phyloP scores from a whole-genome alignment of 2,113 vertebrate species.

The Geococcyx californianus region DNA sequence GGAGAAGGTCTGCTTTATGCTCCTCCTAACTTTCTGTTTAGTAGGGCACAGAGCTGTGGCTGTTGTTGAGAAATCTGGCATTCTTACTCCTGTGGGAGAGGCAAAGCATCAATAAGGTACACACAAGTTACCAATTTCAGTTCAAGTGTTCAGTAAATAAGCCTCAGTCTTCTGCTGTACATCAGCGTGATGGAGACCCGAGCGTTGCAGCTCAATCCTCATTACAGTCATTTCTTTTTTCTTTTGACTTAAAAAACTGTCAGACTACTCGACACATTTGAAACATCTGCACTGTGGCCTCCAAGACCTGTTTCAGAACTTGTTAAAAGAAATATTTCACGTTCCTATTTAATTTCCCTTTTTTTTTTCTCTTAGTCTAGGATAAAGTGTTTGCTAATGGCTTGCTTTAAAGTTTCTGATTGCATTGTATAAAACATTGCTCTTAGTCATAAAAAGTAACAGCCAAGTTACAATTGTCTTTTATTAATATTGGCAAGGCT shows the following conservation, averaged over 20 bases:
- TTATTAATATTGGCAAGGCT: not conserved
- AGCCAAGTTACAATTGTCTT: not conserved
- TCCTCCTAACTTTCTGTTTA: not conserved
- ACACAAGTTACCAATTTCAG: not conserved
- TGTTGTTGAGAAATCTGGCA: not conserved
- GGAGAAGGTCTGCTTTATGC: not conserved
- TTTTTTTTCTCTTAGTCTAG: not conserved
- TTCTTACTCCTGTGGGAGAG: not conserved
- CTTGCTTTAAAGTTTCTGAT: not conserved
- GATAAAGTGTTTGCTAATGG: not conserved
- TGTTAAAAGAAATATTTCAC: not conserved
- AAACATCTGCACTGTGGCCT: not conserved
- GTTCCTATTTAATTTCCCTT: not conserved
- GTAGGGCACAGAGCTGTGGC: not conserved
- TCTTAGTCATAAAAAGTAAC: not conserved
- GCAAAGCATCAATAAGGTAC: not conserved
- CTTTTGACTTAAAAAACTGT: slow-evolving; percentile 2
- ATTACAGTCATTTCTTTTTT: not conserved
- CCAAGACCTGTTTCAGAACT: not conserved
- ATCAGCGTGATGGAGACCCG: not conserved
- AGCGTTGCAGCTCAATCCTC: not conserved
- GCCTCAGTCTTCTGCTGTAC: not conserved
- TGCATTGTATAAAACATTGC: not conserved
- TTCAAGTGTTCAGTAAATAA: slow-evolving; percentile 16
- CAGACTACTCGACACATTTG: not conserved